Evolutionary conservation across 2,113 vertebrate genomes (phyloP), one percentile per base, ranked within the genome.

Genomic region (Silurus meridionalis): DNA sequence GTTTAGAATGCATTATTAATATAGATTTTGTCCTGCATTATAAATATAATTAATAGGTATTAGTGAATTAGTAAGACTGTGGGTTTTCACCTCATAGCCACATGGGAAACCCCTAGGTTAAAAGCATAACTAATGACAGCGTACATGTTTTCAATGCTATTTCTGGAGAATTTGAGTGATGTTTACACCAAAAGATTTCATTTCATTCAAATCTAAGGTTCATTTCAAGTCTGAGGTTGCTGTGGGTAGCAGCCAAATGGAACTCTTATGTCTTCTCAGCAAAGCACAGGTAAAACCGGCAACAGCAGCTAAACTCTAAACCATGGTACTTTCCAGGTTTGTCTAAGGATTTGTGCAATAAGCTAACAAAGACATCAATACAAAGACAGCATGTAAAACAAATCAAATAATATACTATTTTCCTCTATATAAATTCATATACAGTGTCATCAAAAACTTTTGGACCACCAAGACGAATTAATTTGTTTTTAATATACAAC

Each of bases 291-390:
- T 82, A 78, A 75, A 82, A 82, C 85, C 10, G 28, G n/a, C 48
- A 86, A 87, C n/a, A 19, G 37, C 50, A 37, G 48, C 15, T 71
- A 48, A 86, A 28, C 15, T 61, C n/a, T 69, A 74, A 37, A 48
- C n/a, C 58, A 21, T 84, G 89, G 89, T 89, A 89, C 86, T 89
- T 89, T 89, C 89, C 89, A 86, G 11, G 69, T 80, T 67, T 85
- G 67, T 77, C 64, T 83, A 61, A 63, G 57, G 83, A 80, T 80
- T n/a, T 72, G 25, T 66, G n/a, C 72, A 83, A 53, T 10, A 64
- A 48, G 53, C 8, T 72, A 81, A 66, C 25, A 7, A 0, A 55
- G 15, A 23, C 46, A 64, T 57, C 6, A 61, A 84, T 25, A 58
- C 37, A 72, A 61, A 77, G 6, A 37, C 57, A 72, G 53, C 19